Evolutionary conservation across 2,797 vertebrate species (phyloP), one percentile per base, ranked within the genome.

Genomic region (Crocidura indochinensis): DNA sequence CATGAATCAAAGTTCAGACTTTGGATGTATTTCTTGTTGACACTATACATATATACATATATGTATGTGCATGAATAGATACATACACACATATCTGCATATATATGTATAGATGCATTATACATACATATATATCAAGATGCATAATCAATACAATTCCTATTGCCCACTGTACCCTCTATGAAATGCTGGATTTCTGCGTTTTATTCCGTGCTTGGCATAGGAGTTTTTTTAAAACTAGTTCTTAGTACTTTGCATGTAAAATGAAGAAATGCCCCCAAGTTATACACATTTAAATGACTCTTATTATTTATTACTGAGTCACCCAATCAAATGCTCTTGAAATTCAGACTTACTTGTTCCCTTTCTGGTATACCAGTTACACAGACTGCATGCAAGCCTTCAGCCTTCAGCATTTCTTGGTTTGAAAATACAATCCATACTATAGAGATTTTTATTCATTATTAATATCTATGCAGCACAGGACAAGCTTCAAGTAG

Each of bases 1-100:
- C 31, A 8, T 60, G 64, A 19, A 86, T 94, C 56, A 27, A 85
- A 68, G 60, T 88, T 78, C 7, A 83, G 29, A 76, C 27, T 71
- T 78, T 31, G 10, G 71, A 44, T 67, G 46, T 60, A 78, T 90
- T 72, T 62, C 51, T 75, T 64, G 24, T 8, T 73, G n/a, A 64
- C 24, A 8, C 1, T 62, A 7, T 84, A 17, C 51, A 44, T 84
- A 64, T 10, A 17, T 15, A 67, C 38, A 38, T 74, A 38, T 38
- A 38, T 38, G 38, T 38, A 38, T 38, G 5, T 38, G 38, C 38
- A 38, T 38, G 38, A 38, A 38, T 38, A 38, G 2, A 38, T 38
- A 38, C 38, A 38, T n/a, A n/a, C 38, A 38, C 38, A 38, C 5
- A 38, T 38, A 2, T 38, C 2, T 38, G 38, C 5, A 38, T 38